Percentiles rank a stretch among this genome's conserved stretches.
Conservation (phyloP, 2,113 vertebrate species). For the Ranitomeya variabilis region DNA sequence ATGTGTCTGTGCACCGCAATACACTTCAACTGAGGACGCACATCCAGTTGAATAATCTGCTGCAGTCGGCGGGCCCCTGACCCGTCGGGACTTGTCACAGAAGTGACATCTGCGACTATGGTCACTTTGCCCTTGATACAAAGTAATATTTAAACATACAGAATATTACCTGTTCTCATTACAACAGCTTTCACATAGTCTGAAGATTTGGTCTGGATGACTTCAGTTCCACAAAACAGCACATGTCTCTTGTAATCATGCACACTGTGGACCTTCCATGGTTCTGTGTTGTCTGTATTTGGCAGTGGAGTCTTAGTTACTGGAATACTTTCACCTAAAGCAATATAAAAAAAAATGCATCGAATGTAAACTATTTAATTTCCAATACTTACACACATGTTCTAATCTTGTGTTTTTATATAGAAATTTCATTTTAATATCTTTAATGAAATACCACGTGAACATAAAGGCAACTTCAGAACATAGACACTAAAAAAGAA, state of each 20-base stretch:
- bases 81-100: too few species aligned
- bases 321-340: constrained; percentile 76
- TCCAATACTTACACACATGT: neutral
- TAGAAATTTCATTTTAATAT: too few species aligned
- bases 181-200: constrained; percentile 71
- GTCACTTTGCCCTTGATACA: too few species aligned
- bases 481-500: neutral
- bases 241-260: constrained; percentile 72
- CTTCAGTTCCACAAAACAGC: constrained; percentile 79
- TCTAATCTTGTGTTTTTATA: too few species aligned
- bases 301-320: constrained; percentile 74
- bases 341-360: neutral
- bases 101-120: too few species aligned
- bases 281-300: constrained; percentile 55
- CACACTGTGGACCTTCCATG: constrained; percentile 70
- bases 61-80: too few species aligned
- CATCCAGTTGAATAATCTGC: too few species aligned
- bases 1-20: too few species aligned
- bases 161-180: constrained; percentile 70
- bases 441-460: too few species aligned
- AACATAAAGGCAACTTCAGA: neutral
- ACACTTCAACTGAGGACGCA: too few species aligned
- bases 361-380: neutral
- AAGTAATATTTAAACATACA: neutral
- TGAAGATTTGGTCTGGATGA: constrained; percentile 73